phyloP scores from a whole-genome alignment of 2,797 vertebrate species.

The Sternarchorhynchus goeldii region DNA sequence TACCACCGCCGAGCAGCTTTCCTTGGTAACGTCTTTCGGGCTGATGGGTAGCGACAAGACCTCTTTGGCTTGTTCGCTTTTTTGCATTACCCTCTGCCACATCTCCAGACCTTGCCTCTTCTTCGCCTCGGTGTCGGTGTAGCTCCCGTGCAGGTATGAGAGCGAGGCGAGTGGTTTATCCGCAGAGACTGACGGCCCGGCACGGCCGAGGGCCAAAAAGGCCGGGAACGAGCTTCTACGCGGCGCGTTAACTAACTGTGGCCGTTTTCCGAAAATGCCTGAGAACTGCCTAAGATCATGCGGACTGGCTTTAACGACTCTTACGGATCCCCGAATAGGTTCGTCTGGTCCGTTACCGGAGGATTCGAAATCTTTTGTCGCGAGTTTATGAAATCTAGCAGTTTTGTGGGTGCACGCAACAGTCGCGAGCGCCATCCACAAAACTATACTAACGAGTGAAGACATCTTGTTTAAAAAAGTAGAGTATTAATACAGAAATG shows the following conservation, averaged over 20 bases:
- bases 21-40: conserved; percentile 69
- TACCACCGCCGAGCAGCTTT: conserved; percentile 69
- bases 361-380: conserved; percentile 64
- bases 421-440: conserved; percentile 54
- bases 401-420: conserved; percentile 60
- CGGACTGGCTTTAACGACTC: conserved; percentile 69
- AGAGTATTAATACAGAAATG: neutral
- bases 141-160: conserved; percentile 53
- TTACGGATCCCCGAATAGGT: conserved; percentile 64
- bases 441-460: conserved; percentile 43
- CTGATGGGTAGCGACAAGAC: conserved; percentile 62
- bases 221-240: conserved; percentile 66
- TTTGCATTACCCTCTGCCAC: conserved; percentile 74
- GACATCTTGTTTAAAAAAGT: conserved; percentile 59
- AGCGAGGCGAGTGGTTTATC: conserved; percentile 54
- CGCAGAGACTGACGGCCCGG: conserved; percentile 53
- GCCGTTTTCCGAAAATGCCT: conserved; percentile 58
- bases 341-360: conserved; percentile 68
- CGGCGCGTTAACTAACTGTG: conserved; percentile 47
- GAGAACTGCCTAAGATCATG: conserved; percentile 59
- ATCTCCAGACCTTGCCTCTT: conserved; percentile 73
- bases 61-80: conserved; percentile 61
- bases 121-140: conserved; percentile 56
- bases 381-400: conserved; percentile 43
- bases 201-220: conserved; percentile 72